Evolutionary conservation across 2,888 invertebrate species (phyloP).

Genomic region (Horisme vitalbata): DNA sequence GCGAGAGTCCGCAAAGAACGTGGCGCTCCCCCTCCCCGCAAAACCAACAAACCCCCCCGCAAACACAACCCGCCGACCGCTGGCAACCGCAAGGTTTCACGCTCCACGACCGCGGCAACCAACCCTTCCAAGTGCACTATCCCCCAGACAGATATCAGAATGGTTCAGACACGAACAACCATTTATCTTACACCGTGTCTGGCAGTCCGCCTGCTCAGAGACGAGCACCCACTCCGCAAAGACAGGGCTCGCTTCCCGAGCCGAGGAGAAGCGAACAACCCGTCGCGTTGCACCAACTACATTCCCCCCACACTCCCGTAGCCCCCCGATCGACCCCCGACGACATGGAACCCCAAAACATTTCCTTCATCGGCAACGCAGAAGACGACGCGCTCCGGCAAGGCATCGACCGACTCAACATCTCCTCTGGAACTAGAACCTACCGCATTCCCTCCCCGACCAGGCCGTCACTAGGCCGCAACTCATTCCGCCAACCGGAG

Average conservation of each 20-base stretch:
- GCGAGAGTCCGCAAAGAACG: conserved; percentile 61
- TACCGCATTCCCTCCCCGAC: conserved; percentile 96
- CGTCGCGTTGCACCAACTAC: conserved; percentile 79
- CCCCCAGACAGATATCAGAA: conserved; percentile 84
- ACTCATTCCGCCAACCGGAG: conserved; percentile 86
- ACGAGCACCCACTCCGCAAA: conserved; percentile 76
- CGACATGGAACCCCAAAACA: conserved; percentile 96
- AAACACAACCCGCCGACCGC: conserved; percentile 64
- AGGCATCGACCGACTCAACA: conserved; percentile 90
- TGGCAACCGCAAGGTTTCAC: conserved; percentile 85
- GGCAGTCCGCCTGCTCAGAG: conserved; percentile 56
- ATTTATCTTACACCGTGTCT: conserved; percentile 80
- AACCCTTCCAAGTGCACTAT: conserved; percentile 67
- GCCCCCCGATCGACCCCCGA: conserved; percentile 86
- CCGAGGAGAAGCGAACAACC: conserved; percentile 41
- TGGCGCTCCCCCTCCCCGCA: conserved; percentile 72
- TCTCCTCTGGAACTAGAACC: conserved; percentile 93
- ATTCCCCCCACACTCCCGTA: conserved; percentile 79
- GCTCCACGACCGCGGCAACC: conserved; percentile 82
- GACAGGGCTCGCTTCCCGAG: conserved; percentile 79
- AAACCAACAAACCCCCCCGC: conserved; percentile 44
- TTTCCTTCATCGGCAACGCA: conserved; percentile 93
- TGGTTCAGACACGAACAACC: conserved; percentile 83
- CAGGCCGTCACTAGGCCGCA: conserved; percentile 86
- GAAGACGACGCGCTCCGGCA: conserved; percentile 82